Evolutionary conservation across 2,888 invertebrate species (phyloP).

Genomic region (Polymixis lichenea): DNA sequence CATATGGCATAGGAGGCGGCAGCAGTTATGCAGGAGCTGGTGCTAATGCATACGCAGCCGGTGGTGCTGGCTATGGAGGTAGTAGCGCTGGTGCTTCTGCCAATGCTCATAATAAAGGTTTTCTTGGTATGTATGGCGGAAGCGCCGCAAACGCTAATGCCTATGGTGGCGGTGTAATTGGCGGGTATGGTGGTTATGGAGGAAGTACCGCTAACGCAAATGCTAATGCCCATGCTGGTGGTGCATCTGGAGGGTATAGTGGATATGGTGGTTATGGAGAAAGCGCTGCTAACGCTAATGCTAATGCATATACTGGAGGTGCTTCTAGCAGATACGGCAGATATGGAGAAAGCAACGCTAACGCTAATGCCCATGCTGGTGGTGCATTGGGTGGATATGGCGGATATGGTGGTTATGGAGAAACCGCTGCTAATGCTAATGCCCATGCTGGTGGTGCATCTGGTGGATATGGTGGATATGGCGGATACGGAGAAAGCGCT

Average conservation of each 20-base stretch:
- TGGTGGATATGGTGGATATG: background rate
- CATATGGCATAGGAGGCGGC: slow-evolving; percentile 20
- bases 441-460: background rate
- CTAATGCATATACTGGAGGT: background rate
- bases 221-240: background rate
- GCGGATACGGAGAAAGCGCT: background rate
- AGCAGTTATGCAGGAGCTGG: slow-evolving; percentile 10
- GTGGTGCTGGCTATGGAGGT: background rate
- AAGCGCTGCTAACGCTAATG: background rate
- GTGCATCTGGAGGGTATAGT: background rate
- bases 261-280: background rate
- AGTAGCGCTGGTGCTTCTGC: background rate
- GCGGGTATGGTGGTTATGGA: background rate
- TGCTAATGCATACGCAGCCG: background rate
- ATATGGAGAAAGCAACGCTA: background rate
- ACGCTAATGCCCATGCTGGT: background rate
- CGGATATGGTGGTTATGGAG: background rate
- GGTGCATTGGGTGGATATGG: background rate
- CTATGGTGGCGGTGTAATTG: background rate
- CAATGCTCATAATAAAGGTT: background rate
- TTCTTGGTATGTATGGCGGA: background rate
- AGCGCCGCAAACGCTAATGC: background rate
- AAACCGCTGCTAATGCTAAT: background rate
- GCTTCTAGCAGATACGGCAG: background rate
- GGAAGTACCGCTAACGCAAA: background rate